Evolutionary conservation across 2,888 invertebrate genomes (phyloP).

Genomic region (Trissoscelio sp.): DNA sequence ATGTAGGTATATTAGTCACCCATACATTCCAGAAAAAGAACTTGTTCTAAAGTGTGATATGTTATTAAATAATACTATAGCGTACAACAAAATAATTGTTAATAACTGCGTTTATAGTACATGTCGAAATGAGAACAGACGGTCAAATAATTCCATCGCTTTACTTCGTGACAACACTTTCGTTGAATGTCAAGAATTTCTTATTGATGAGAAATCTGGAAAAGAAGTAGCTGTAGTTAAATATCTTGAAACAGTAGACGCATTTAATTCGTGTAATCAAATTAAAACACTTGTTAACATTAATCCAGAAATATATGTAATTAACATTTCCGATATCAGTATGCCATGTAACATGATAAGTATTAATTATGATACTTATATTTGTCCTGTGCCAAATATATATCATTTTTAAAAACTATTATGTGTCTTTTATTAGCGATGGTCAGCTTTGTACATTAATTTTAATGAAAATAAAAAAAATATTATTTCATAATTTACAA

Average conservation of each 20-base stretch:
- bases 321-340: background rate
- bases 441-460: no score
- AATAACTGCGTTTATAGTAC: conserved; percentile 17
- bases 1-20: background rate
- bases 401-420: no score
- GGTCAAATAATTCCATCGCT: conserved; percentile 14
- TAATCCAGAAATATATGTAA: background rate
- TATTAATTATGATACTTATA: background rate
- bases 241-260: background rate
- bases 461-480: no score
- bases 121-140: background rate
- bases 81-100: conserved; percentile 11
- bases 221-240: background rate
- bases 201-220: background rate
- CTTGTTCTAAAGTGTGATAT: background rate
- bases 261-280: background rate
- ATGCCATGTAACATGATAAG: background rate
- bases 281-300: background rate
- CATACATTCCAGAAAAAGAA: background rate
- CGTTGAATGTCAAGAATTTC: conserved; percentile 7
- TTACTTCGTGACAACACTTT: background rate
- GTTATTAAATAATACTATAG: conserved; percentile 5
- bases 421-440: no score
- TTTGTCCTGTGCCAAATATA: no score
- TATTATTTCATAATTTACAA: no score